phyloP scores from a whole-genome alignment of 2,888 invertebrate genomes.

The Caenorhabditis becei region DNA sequence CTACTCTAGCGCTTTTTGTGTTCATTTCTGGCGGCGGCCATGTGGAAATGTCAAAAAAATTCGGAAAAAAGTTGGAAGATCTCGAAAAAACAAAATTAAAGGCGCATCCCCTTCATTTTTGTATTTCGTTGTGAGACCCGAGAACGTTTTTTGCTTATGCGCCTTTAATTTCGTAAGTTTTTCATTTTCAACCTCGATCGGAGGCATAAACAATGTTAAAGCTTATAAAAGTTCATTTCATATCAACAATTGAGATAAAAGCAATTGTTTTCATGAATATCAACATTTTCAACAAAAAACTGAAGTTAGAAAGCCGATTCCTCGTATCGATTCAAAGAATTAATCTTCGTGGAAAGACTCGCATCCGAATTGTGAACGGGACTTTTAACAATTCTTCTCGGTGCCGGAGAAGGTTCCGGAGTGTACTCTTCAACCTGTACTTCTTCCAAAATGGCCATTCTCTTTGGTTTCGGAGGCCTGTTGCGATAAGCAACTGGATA shows the following conservation, averaged over 20 bases:
- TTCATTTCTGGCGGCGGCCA: background rate
- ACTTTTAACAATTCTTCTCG: constrained; percentile 44
- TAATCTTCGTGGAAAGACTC: constrained; percentile 6
- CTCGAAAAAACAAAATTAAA: background rate
- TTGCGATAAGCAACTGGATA: constrained; percentile 56
- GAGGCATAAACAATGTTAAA: too few relatives aligned
- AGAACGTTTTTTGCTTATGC: background rate
- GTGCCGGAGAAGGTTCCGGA: constrained; percentile 60
- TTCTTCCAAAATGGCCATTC: constrained; percentile 52
- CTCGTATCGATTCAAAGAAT: constrained; percentile 33
- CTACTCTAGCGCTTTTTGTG: background rate
- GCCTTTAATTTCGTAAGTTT: background rate
- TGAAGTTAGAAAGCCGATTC: constrained; percentile 41
- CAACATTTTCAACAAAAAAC: background rate
- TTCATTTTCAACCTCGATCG: background rate
- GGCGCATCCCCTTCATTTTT: background rate
- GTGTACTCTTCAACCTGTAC: constrained; percentile 56
- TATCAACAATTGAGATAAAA: constrained; percentile 11
- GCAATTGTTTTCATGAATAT: background rate
- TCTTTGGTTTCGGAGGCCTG: constrained; percentile 51
- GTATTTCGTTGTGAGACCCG: background rate
- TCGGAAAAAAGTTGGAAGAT: background rate
- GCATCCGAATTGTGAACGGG: constrained; percentile 20
- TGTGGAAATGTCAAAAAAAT: background rate
- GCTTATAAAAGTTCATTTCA: too few relatives aligned